phyloP scores from a whole-genome alignment of 30 jellyfish, hydroid and myxozoan genomes.

The Cassiopea xamachana region DNA sequence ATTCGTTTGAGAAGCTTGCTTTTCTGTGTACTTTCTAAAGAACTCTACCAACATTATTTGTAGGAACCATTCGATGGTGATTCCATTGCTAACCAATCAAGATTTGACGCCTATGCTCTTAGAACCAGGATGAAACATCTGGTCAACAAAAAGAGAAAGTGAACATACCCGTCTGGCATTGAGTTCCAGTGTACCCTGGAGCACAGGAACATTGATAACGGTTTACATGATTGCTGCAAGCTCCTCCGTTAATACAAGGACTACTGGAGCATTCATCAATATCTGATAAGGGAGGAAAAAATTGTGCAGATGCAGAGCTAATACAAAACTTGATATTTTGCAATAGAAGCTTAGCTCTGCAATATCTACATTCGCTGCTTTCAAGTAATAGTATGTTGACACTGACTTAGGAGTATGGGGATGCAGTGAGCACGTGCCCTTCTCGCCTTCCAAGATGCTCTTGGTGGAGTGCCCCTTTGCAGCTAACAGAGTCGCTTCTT shows the following conservation, averaged over 20 bases:
- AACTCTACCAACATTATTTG: too few species aligned
- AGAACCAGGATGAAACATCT: not conserved
- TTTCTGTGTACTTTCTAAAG: too few species aligned
- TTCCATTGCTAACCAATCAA: not conserved
- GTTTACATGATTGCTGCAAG: not conserved
- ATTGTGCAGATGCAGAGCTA: too few species aligned
- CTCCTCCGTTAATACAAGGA: slow-evolving; percentile 13
- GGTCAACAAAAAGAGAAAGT: not conserved
- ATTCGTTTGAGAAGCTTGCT: too few species aligned
- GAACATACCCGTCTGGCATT: not conserved
- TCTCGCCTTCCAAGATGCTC: too few species aligned
- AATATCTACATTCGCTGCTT: not conserved
- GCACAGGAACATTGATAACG: not conserved
- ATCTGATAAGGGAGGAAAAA: not conserved
- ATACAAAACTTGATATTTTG: too few species aligned
- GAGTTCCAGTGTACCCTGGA: not conserved
- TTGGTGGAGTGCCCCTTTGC: too few species aligned
- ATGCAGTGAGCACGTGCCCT: too few species aligned
- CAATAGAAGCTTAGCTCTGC: not conserved
- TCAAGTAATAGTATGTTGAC: too few species aligned
- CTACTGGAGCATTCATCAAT: slow-evolving; percentile 5
- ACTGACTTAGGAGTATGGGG: too few species aligned
- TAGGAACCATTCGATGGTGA: too few species aligned
- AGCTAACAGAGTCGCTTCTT: too few species aligned
- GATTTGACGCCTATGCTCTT: not conserved